Percentiles rank a stretch among this genome's conserved stretches.
Conservation (phyloP, 2,113 vertebrate species). For the Callionymus lyra region DNA sequence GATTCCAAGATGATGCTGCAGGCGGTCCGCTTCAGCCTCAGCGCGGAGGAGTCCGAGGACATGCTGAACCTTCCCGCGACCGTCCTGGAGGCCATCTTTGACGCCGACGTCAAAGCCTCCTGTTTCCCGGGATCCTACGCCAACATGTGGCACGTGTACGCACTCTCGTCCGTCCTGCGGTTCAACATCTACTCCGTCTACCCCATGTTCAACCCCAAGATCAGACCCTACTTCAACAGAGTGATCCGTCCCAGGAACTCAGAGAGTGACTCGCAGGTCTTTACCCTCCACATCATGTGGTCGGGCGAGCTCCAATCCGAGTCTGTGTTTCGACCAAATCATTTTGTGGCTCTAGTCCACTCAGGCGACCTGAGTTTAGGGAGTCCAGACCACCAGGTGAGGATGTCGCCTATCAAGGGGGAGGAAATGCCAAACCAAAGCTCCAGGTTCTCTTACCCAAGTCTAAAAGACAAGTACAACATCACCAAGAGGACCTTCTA, state of each 20-base stretch:
- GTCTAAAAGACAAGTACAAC: conserved; percentile 77
- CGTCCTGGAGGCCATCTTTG: conserved; percentile 89
- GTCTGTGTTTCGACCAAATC: conserved; percentile 76
- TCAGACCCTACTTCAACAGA: conserved; percentile 88
- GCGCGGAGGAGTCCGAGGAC: conserved; percentile 81
- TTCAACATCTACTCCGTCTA: conserved; percentile 92
- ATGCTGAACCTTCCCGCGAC: conserved; percentile 80
- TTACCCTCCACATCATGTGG: conserved; percentile 91
- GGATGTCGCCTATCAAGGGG: conserved; percentile 54
- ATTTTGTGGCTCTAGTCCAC: conserved; percentile 81
- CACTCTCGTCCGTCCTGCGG: conserved; percentile 80
- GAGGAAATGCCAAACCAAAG: conserved; percentile 69
- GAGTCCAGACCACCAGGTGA: conserved; percentile 29
- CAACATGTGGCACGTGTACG: conserved; percentile 95
- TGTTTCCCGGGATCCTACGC: conserved; percentile 87
- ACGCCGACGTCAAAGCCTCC: conserved; percentile 88
- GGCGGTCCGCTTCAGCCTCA: conserved; percentile 87
- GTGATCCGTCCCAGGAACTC: conserved; percentile 78
- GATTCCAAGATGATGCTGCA: conserved; percentile 97
- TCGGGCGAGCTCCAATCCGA: conserved; percentile 75
- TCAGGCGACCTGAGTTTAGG: conserved; percentile 57
- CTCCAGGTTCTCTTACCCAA: conserved; percentile 74
- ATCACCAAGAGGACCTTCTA: conserved; percentile 93
- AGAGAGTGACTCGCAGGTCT: conserved; percentile 44
- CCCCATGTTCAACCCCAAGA: conserved; percentile 91